phyloP scores from a whole-genome alignment of 1,140 invertebrate species.

The Proctacanthus coquilletti region DNA sequence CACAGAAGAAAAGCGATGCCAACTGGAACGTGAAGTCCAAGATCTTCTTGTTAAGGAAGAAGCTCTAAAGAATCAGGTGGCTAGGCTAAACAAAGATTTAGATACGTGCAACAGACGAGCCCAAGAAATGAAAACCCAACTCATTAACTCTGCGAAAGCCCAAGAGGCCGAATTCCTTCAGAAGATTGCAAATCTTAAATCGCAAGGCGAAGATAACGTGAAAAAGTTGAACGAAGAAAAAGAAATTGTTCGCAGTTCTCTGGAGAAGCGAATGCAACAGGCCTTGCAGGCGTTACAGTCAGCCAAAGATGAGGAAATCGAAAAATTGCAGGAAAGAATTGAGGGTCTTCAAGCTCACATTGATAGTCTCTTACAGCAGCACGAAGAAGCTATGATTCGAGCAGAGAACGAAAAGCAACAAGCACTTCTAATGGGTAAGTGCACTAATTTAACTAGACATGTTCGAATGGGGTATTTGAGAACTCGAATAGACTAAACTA shows the following conservation, averaged over 20 bases:
- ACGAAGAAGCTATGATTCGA: constrained; percentile 64
- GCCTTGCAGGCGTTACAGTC: constrained; percentile 48
- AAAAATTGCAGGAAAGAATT: constrained; percentile 51
- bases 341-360: constrained; percentile 55
- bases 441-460: too few relatives aligned
- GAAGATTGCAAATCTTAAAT: constrained; percentile 51
- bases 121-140: constrained; percentile 51
- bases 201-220: constrained; percentile 52
- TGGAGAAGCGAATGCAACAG: constrained; percentile 61
- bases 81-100: constrained; percentile 53
- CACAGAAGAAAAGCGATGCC: constrained; percentile 48
- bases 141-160: constrained; percentile 51
- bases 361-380: constrained; percentile 63
- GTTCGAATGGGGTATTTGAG: too few relatives aligned
- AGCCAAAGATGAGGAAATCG: constrained; percentile 61
- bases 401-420: constrained; percentile 83
- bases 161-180: constrained; percentile 64
- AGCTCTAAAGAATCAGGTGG: constrained; percentile 49
- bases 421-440: constrained; percentile 58
- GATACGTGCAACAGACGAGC: constrained; percentile 56
- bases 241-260: constrained; percentile 48
- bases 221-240: constrained; percentile 65
- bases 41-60: constrained; percentile 61
- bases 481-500: constrained; percentile 1
- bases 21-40: constrained; percentile 59